Evolutionary conservation across 2,888 invertebrate species (phyloP).

Genomic region (Ypsolopha sequella): DNA sequence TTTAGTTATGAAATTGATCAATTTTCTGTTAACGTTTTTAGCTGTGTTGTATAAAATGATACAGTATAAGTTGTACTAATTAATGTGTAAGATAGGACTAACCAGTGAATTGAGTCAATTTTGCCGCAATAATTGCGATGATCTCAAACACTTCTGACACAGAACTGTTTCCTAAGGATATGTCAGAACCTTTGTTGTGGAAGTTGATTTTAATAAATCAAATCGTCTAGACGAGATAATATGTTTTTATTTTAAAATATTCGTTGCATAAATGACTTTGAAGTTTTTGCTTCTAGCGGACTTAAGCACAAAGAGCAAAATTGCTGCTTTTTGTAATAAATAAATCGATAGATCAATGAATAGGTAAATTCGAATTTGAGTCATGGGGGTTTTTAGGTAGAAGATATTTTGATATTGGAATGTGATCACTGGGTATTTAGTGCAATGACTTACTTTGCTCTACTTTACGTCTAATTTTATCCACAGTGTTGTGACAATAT

Average conservation of each 20-base stretch:
- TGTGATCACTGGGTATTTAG: not conserved
- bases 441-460: not conserved
- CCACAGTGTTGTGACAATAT: conserved; percentile 2
- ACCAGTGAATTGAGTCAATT: conserved; percentile 60
- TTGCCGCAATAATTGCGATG: conserved; percentile 45
- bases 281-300: not conserved
- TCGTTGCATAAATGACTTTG: not conserved
- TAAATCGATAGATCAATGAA: not conserved
- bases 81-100: conserved; percentile 24
- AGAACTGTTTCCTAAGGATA: conserved; percentile 35
- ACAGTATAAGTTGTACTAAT: conserved; percentile 6
- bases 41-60: conserved; percentile 16
- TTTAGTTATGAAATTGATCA: conserved; percentile 35
- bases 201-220: conserved; percentile 23
- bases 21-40: conserved; percentile 33
- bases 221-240: conserved; percentile 24
- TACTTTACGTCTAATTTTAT: not conserved
- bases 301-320: not conserved
- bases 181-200: conserved; percentile 22
- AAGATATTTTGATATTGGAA: not conserved
- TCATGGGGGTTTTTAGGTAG: not conserved
- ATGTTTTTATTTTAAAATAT: conserved; percentile 16
- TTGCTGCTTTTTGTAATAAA: not conserved
- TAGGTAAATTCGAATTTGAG: not conserved
- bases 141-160: conserved; percentile 44